Conservation (phyloP, 2,113 vertebrate species). For the Felis catus region DNA sequence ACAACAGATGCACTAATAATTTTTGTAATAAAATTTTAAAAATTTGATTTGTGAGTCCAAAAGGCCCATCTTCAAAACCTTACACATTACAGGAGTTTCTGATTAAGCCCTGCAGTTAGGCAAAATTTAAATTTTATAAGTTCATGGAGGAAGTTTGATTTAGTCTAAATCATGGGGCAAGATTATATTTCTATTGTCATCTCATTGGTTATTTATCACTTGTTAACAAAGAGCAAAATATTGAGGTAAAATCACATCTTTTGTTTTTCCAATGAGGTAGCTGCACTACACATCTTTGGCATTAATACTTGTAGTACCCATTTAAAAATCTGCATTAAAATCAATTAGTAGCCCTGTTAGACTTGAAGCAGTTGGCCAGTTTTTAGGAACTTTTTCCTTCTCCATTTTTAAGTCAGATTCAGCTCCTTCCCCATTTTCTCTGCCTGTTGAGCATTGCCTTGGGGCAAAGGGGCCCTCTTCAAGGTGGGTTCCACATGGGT, state of each 20-base stretch:
- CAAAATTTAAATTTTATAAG: conserved; percentile 12
- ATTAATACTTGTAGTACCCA: not conserved
- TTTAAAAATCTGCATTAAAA: not conserved
- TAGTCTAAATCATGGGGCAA: not conserved
- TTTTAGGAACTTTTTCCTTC: not conserved
- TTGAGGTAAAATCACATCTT: not conserved
- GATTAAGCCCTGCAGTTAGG: not conserved
- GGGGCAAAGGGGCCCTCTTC: not conserved
- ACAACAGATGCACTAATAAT: not conserved
- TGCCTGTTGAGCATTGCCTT: not conserved
- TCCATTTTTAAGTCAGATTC: not conserved
- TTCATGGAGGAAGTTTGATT: conserved; percentile 7
- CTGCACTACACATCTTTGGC: not conserved
- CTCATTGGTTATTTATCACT: not conserved
- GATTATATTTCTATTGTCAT: not conserved
- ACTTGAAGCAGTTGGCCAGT: not conserved
- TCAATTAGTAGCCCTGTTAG: not conserved
- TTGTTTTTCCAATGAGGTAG: not conserved
- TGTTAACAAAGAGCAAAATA: conserved; percentile 1
- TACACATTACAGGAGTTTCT: conserved; percentile 1
- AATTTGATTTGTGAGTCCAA: not conserved
- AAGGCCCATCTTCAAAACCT: not conserved
- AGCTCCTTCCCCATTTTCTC: not conserved
- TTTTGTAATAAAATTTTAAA: not conserved
- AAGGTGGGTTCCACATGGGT: not conserved